Evolutionary conservation across 2,888 invertebrate genomes (phyloP).

Genomic region (Callosobruchus maculatus): DNA sequence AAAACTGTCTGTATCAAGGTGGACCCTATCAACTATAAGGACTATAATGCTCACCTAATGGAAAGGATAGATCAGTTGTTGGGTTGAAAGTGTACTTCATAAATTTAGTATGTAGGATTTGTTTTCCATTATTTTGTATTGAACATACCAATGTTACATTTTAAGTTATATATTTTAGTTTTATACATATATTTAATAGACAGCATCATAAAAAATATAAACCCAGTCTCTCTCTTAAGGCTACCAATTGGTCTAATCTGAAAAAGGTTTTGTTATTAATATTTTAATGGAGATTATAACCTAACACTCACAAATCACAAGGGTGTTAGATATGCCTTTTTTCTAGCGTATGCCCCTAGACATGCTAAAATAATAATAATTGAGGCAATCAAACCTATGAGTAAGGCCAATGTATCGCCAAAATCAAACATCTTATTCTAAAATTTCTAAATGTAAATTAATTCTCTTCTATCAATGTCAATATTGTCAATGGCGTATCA

Average conservation of each 20-base stretch:
- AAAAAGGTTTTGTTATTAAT: not conserved
- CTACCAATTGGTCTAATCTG: not conserved
- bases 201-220: slow-evolving; percentile 2
- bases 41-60: slow-evolving; percentile 56
- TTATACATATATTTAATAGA: slow-evolving; percentile 1
- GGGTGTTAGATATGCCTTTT: slow-evolving; percentile 50
- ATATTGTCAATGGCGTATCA: not conserved
- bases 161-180: not conserved
- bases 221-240: not conserved
- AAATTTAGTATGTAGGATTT: not conserved
- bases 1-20: slow-evolving; percentile 71
- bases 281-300: not conserved
- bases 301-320: slow-evolving; percentile 20
- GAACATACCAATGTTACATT: not conserved
- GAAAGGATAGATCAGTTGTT: slow-evolving; percentile 25
- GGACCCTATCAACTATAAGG: slow-evolving; percentile 70
- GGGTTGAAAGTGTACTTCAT: slow-evolving; percentile 6
- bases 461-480: not conserved
- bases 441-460: not conserved
- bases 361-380: slow-evolving; percentile 63
- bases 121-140: slow-evolving; percentile 1
- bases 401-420: slow-evolving; percentile 64
- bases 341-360: slow-evolving; percentile 66
- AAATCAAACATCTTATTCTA: slow-evolving; percentile 54
- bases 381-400: slow-evolving; percentile 59